Conservation (phyloP, 2,888 invertebrate genomes). For the Caenorhabditis macrosperma region DNA sequence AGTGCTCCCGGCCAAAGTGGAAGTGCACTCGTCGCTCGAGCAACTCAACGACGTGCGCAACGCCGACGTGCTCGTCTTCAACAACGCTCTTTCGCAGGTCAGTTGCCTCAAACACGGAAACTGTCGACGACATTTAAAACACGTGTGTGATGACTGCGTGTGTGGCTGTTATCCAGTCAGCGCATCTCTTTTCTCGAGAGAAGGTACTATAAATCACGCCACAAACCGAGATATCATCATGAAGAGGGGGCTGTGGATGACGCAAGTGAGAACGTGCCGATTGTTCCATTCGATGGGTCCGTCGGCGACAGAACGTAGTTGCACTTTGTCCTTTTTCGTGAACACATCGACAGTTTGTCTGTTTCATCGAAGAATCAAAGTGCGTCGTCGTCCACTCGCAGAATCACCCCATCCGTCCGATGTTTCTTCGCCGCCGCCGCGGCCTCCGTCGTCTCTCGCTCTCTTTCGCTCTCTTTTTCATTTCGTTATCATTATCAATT, state of each 20-base stretch:
- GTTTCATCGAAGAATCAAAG: conserved; percentile 1
- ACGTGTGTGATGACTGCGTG: not conserved
- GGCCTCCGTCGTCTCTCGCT: no score
- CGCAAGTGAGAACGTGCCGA: no score
- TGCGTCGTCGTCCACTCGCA: not conserved
- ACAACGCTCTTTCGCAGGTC: conserved; percentile 48
- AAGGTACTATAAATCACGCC: not conserved
- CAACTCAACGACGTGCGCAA: conserved; percentile 19
- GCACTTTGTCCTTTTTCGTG: no score
- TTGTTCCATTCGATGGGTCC: no score
- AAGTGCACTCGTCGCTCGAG: conserved; percentile 48
- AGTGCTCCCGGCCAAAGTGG: not conserved
- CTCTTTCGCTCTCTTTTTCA: no score
- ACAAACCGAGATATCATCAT: not conserved
- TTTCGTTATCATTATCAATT: not conserved
- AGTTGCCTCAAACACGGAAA: not conserved
- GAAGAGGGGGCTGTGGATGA: no score
- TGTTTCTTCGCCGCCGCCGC: not conserved
- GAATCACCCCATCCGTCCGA: conserved; percentile 18
- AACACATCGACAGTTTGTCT: not conserved
- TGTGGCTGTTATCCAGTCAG: no score
- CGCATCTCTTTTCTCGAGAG: not conserved
- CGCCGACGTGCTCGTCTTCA: conserved; percentile 50
- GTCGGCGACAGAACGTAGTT: not conserved
- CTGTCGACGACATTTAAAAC: not conserved